Base-by-base conservation (phyloP, 1,140 invertebrate genomes). In the Heliconius nattereri region DNA sequence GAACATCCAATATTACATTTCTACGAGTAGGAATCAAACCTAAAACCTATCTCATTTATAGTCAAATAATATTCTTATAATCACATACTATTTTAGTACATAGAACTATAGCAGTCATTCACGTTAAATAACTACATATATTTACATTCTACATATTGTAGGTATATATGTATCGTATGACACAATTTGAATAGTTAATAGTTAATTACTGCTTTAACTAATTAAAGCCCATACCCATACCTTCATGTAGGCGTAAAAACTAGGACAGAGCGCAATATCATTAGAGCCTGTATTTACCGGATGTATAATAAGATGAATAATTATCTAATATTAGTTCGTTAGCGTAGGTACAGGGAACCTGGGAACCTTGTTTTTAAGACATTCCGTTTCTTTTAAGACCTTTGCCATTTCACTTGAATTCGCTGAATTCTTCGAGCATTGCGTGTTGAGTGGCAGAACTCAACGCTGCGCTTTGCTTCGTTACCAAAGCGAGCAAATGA, bases 141-240 rank as follows among this genome's bases (percentile, higher is more conserved):
- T 16, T 13, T 45, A 45, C 13, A 13, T 45, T 13, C 0, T 45
- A 6, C 3, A 13, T 29, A 66, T 5, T 11, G 32, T 29, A 29
- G 2, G 2, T 66, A 26, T 26, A 11, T 60, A 13, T 66, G n/a
- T 26, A 26, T 66, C 57, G 60, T 66, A 11, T 66, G 60, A 66
- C 60, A 66, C 60, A 66, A 66, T 66, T 66, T 66, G 23, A 66
- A 66, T 66, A 66, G n/a, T 57, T 57, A 57, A 57, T 57, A 57
- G 54, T 66, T 66, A 66, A 66, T 66, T 66, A 66, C 13, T 29
- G 60, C 60, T 66, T 66, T 66, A 66, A 57, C 20, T 57, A 57
- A 66, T 66, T 66, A 66, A 66, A 6, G 60, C 23, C 60, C 29
- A 66, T 66, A 66, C 11, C 23, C 60, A 26, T 66, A 26, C 23